Evolutionary conservation across 1,140 invertebrate species (phyloP).

Genomic region (Drosophila orosa): DNA sequence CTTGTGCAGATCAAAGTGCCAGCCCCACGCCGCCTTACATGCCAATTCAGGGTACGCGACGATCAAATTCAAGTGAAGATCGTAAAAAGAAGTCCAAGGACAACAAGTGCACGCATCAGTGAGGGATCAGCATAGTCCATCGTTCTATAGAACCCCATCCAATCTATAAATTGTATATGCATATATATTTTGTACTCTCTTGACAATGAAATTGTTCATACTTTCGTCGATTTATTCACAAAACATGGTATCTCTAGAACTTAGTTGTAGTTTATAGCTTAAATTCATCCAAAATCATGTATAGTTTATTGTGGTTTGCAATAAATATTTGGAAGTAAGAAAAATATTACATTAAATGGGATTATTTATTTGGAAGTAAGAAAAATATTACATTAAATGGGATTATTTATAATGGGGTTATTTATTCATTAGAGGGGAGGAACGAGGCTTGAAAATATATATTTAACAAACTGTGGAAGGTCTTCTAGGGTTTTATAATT

Average conservation of each 20-base stretch:
- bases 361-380: constrained; percentile 27
- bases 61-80: constrained; percentile 86
- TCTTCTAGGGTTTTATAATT: too few relatives aligned
- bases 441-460: too few relatives aligned
- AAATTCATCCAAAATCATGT: constrained; percentile 41
- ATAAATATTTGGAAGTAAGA: constrained; percentile 47
- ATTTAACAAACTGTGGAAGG: too few relatives aligned
- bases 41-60: constrained; percentile 91
- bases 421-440: too few relatives aligned
- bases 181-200: constrained; percentile 36
- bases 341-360: too few relatives aligned
- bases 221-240: constrained; percentile 33
- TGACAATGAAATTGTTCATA: constrained; percentile 75
- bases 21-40: constrained; percentile 89
- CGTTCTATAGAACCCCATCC: not conserved
- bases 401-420: not conserved
- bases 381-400: not conserved
- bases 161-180: constrained; percentile 4
- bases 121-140: constrained; percentile 39
- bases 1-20: constrained; percentile 85
- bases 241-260: constrained; percentile 38
- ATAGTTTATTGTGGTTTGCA: constrained; percentile 26
- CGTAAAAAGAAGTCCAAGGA: constrained; percentile 85
- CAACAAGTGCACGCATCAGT: constrained; percentile 84
- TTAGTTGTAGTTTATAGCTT: constrained; percentile 44